Evolutionary conservation across 2,797 vertebrate genomes (phyloP), one percentile per base, ranked within the genome.

Genomic region (Oreortyx pictus): DNA sequence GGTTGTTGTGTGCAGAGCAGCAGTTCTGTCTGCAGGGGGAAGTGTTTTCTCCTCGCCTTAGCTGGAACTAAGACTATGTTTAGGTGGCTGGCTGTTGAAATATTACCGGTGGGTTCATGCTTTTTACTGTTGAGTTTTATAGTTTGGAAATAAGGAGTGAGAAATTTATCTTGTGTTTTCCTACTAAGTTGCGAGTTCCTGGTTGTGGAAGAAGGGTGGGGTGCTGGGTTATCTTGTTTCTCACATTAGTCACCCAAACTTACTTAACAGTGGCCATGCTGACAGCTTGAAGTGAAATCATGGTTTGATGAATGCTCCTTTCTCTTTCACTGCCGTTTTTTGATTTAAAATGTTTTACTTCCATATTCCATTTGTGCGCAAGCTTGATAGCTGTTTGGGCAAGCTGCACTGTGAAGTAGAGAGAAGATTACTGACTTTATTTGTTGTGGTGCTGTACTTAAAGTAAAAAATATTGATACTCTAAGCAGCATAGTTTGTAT

Each of bases 61-160:
- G 3, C 39, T 88, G 25, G 49, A 50, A 35, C 68, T 54, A 67
- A 67, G 22, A 56, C 81, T 56, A 3, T 62, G 6, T 82, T 92
- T 74, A 44, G 27, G 29, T 7, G 20, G 11, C 14, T 89, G 50
- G 23, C 67, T 67, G 46, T 68, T 90, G 80, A 88, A 74, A 33
- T 91, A 54, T 77, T 80, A 74, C 72, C 23, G 27, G 57, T 89
- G 82, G 60, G 46, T 81, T 93, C 6, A 7, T 93, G 39, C 72
- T n/a, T 92, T 95, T 93, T 94, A 85, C 78, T 49, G 44, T 49
- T 95, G 90, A 81, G 90, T 73, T 89, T 82, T 89, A 78, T 85
- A 70, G 35, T 89, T 91, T 89, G 79, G 52, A 90, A 81, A 74
- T 79, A 84, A 3, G 52, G 54, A 60, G 50, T 25, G 47, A 82